phyloP scores from a whole-genome alignment of 2,113 vertebrate genomes.

The Trichomycterus rosablanca region DNA sequence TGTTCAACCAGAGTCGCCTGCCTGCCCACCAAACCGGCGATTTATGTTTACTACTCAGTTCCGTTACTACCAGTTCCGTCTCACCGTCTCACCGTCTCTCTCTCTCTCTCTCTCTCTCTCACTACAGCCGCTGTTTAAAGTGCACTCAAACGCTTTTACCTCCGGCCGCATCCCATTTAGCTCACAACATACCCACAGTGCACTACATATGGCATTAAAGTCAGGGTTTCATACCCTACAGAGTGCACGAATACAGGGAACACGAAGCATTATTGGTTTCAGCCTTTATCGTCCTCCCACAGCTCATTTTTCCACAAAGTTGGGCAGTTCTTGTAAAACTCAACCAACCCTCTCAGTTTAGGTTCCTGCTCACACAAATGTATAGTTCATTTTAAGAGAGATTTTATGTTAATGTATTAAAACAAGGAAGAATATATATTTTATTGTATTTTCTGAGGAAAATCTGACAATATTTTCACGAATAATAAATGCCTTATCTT shows the following conservation, averaged over 20 bases:
- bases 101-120: no score
- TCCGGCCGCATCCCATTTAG: not conserved
- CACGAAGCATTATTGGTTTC: not conserved
- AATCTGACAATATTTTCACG: no score
- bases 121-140: not conserved
- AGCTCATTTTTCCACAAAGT: not conserved
- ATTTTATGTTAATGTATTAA: no score
- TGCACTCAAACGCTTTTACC: constrained; percentile 15
- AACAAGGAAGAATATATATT: no score
- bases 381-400: no score
- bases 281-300: not conserved
- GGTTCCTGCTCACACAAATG: no score
- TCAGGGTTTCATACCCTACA: not conserved
- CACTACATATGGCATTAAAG: not conserved
- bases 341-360: no score
- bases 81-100: no score
- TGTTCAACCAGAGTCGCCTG: constrained; percentile 37
- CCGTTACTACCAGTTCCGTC: no score
- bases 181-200: not conserved
- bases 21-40: constrained; percentile 33
- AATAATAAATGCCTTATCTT: no score
- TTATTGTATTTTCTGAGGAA: no score
- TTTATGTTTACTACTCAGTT: no score
- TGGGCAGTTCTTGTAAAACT: not conserved
- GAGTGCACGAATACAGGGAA: not conserved